phyloP scores from a whole-genome alignment of 1,140 invertebrate genomes.

The Pantala flavescens region DNA sequence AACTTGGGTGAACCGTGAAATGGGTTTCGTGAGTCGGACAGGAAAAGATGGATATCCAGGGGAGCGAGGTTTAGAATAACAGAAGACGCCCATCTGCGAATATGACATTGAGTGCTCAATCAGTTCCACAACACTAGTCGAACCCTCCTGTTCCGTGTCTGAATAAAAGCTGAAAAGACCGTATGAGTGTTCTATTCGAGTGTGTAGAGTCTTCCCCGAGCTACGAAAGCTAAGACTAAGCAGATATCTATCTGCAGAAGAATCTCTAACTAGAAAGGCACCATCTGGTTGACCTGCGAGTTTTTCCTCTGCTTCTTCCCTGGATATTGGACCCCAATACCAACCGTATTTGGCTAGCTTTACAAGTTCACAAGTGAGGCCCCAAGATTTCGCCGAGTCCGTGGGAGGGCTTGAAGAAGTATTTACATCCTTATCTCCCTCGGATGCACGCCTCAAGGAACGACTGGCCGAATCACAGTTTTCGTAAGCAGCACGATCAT shows the following conservation, averaged over 20 bases:
- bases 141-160: slow-evolving; percentile 51
- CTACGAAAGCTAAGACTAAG: slow-evolving; percentile 59
- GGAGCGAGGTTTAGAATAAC: slow-evolving; percentile 54
- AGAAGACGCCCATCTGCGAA: slow-evolving; percentile 58
- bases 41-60: slow-evolving; percentile 57
- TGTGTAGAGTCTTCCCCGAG: slow-evolving; percentile 58
- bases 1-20: slow-evolving; percentile 64
- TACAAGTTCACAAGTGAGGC: slow-evolving; percentile 43
- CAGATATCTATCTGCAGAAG: slow-evolving; percentile 51
- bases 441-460: not conserved
- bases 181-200: slow-evolving; percentile 54
- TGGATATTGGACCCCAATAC: slow-evolving; percentile 55
- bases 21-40: slow-evolving; percentile 61
- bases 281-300: slow-evolving; percentile 60
- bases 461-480: not conserved
- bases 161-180: slow-evolving; percentile 56
- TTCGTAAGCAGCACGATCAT: not conserved
- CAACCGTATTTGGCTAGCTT: slow-evolving; percentile 50
- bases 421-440: not conserved
- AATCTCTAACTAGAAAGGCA: slow-evolving; percentile 66
- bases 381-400: slow-evolving; percentile 23
- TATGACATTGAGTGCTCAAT: slow-evolving; percentile 59
- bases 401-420: not conserved
- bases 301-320: slow-evolving; percentile 50
- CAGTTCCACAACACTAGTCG: slow-evolving; percentile 54